Evolutionary conservation across 2,888 invertebrate genomes (phyloP).

Genomic region (Endomychus coccineus): DNA sequence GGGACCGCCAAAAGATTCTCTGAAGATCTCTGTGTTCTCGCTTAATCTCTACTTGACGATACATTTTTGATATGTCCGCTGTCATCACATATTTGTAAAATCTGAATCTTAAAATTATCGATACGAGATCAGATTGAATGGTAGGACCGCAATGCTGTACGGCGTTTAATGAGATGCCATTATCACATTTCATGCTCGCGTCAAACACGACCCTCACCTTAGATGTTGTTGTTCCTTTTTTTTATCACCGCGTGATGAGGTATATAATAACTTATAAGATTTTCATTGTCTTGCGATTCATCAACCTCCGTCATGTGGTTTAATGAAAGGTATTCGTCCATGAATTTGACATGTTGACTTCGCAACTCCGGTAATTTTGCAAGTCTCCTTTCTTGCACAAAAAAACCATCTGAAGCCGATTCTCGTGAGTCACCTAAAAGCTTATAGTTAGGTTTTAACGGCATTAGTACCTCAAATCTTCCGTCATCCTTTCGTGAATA

Average conservation of each 20-base stretch:
- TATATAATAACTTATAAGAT: neutral
- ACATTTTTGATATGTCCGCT: neutral
- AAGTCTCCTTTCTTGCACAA: neutral
- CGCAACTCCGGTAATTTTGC: neutral
- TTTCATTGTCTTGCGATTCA: neutral
- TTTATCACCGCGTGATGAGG: constrained; percentile 1
- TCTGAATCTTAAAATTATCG: constrained; percentile 1
- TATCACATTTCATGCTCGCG: neutral
- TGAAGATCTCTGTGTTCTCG: neutral
- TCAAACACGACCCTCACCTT: constrained; percentile 1
- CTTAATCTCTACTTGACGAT: neutral
- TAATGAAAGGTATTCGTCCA: neutral
- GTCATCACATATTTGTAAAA: neutral
- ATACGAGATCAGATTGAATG: neutral
- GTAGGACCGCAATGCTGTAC: neutral
- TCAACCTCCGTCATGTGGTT: neutral
- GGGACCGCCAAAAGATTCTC: neutral
- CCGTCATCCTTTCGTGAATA: neutral
- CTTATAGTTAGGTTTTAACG: neutral
- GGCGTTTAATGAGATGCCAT: neutral
- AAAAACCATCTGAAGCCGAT: neutral
- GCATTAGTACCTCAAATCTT: neutral
- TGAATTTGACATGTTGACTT: neutral
- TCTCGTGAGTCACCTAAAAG: neutral
- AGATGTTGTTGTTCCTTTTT: neutral